Evolutionary conservation across 2,797 vertebrate species (phyloP), one percentile per base, ranked within the genome.

Genomic region (Emys orbicularis): DNA sequence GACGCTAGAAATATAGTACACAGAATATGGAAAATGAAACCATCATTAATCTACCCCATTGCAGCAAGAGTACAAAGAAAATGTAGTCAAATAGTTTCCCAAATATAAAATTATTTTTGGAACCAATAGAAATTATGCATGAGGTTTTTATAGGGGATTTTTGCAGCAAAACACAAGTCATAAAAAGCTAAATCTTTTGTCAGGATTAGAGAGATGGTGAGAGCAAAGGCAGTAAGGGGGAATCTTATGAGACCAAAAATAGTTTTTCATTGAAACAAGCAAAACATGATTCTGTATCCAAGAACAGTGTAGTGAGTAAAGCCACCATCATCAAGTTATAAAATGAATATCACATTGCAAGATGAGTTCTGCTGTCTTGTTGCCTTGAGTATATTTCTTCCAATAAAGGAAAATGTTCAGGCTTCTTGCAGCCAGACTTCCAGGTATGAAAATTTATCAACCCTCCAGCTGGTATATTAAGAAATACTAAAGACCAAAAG

Each of bases 321-420:
- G 80, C 49, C 57, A 72, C 93, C 90, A 87, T 84, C 56, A 52
- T 83, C 10, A 85, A 88, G 53, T 83, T 53, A 23, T 87, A 37
- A 29, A 81, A 77, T 37, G 65, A 80, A 12, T 90, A 89, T 79
- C 0, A 0, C 79, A 93, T 89, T 81, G 27, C 25, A 13, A 9
- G 5, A 81, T 74, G 92, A 86, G 84, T 93, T 88, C 77, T 77
- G 41, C n/a, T 1, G 2, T 37, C 76, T 89, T 88, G 34, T 79
- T 72, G 68, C 10, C 79, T 94, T 93, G 44, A 65, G 81, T 89
- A n/a, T 89, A 37, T 89, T 94, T 92, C n/a, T 79, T 37, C 41
- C 72, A 89, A 2, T 47, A 89, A 80, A 44, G 87, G 52, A 81
- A 96, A 91, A 90, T 80, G 81, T 4, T 18, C 65, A 74, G 12